These are phyloP conservation scores for Drosophila pectinifera DNA, from an alignment of 1,140 invertebrate genomes.

Conservation along the genomic window DNA sequence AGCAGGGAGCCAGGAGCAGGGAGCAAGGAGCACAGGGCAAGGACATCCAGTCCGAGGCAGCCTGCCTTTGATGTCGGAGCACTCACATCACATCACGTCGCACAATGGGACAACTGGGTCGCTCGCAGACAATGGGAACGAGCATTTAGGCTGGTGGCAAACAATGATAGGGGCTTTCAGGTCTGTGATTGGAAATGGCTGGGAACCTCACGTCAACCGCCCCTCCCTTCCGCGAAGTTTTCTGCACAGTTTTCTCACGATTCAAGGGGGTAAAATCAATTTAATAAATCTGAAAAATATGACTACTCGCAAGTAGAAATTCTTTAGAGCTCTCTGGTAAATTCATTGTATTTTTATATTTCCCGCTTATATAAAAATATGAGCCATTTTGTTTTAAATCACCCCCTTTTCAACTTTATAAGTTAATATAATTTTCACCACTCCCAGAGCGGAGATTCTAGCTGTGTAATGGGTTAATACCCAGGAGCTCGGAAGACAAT, in stretches of 20 bases:
- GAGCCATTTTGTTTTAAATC: neutral
- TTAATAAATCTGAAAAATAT: constrained; percentile 5
- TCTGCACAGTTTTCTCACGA: neutral
- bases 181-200: constrained; percentile 51
- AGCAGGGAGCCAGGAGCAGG: constrained; percentile 18
- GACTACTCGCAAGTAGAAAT: neutral
- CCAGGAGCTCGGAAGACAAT: constrained; percentile 50
- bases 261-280: too few relatives aligned
- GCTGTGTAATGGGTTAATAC: constrained; percentile 55
- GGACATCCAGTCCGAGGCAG: constrained; percentile 8
- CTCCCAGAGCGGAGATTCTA: constrained; percentile 21
- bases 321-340: too few relatives aligned
- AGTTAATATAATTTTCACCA: constrained; percentile 25
- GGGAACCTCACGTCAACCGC: constrained; percentile 7
- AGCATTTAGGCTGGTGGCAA: constrained; percentile 24
- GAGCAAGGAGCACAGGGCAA: constrained; percentile 24
- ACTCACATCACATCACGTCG: constrained; percentile 39
- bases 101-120: constrained; percentile 59
- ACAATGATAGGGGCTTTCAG: constrained; percentile 52
- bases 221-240: neutral
- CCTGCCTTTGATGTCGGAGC: constrained; percentile 63
- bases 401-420: neutral
- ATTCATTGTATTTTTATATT: too few relatives aligned
- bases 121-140: constrained; percentile 30
- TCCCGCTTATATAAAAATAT: too few relatives aligned